phyloP scores from a whole-genome alignment of 1,140 invertebrate species.

The Patella vulgata region DNA sequence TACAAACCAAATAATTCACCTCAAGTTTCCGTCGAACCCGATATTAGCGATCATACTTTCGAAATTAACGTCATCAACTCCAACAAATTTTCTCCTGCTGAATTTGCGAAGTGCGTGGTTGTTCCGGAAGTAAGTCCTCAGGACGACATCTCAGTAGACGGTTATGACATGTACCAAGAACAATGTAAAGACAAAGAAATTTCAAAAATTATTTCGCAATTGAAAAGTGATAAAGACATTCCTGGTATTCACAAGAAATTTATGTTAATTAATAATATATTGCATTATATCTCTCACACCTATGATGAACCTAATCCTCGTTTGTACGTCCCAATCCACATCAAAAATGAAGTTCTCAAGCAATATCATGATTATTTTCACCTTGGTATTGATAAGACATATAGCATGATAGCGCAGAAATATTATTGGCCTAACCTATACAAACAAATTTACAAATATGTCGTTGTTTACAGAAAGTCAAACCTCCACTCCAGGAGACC shows the following conservation, averaged over 20 bases:
- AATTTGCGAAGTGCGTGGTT: slow-evolving; percentile 5
- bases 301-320: slow-evolving; percentile 15
- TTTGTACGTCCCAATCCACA: slow-evolving; percentile 19
- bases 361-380: slow-evolving; percentile 34
- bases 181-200: slow-evolving; percentile 20
- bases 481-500: slow-evolving; percentile 25
- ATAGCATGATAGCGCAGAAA: slow-evolving; percentile 6
- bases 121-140: not conserved
- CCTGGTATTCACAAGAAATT: not conserved
- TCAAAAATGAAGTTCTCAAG: slow-evolving; percentile 1
- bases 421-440: slow-evolving; percentile 36
- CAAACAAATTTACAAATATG: slow-evolving; percentile 19
- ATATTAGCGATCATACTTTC: slow-evolving; percentile 20
- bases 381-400: slow-evolving; percentile 23
- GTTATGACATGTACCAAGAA: slow-evolving; percentile 9
- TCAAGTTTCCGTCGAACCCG: slow-evolving; percentile 2
- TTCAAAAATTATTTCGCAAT: slow-evolving; percentile 1
- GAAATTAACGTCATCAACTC: slow-evolving; percentile 25
- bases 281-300: slow-evolving; percentile 22
- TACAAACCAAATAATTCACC: not conserved
- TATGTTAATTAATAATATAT: slow-evolving; percentile 18
- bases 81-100: slow-evolving; percentile 19
- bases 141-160: not conserved
- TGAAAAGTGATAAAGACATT: not conserved
- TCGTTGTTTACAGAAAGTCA: slow-evolving; percentile 12